Evolutionary conservation across 2,888 invertebrate genomes (phyloP), one percentile per base, ranked within the genome.

Genomic region (Pardosa pseudoannulata): DNA sequence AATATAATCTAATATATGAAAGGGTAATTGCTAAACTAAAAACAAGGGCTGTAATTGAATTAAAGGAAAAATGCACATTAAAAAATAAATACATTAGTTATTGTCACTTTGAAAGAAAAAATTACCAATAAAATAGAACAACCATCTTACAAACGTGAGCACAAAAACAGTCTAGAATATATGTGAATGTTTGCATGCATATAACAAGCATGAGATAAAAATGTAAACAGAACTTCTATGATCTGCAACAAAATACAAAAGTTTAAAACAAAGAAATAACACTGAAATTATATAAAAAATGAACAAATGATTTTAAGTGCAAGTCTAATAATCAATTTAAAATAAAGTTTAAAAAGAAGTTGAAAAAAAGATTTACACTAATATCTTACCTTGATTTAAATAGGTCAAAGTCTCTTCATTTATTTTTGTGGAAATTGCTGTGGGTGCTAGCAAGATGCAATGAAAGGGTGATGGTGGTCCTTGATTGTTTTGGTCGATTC

Each of bases 361-460:
- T 50, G 13, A 16, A 16, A n/a, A n/a, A n/a, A n/a, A n/a, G n/a
- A 5, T 9, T 36, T 36, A 7, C 36, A 7, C 9, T 36, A 36
- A 36, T 27, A 56, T 68, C 28, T 81, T 89, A 92, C 92, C 97
- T 92, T 98, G 98, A 93, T 98, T 98, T 78, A 98, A 93, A 91
- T 98, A 98, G 0, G 98, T 98, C 74, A 98, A 93, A 0, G 97
- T 96, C 91, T 98, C 98, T 92, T 98, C 98, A 91, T 96, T 97
- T 90, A 96, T 94, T 91, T 98, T 98, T 0, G 98, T 98, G 2
- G 98, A 98, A 90, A 98, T 97, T 0, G 98, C 98, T 0, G 98
- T 98, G 19, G 98, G 97, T 0, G 98, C 98, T 0, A 96, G 97
- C 89, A 98, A 93, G 74, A 98, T 96, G 91, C 98, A 98, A 91